A percentile compares a stretch with the other conserved stretches of the same genome.
Evolutionary conservation across 2,113 vertebrate species (phyloP).

Genomic region (Myotis brandtii): DNA sequence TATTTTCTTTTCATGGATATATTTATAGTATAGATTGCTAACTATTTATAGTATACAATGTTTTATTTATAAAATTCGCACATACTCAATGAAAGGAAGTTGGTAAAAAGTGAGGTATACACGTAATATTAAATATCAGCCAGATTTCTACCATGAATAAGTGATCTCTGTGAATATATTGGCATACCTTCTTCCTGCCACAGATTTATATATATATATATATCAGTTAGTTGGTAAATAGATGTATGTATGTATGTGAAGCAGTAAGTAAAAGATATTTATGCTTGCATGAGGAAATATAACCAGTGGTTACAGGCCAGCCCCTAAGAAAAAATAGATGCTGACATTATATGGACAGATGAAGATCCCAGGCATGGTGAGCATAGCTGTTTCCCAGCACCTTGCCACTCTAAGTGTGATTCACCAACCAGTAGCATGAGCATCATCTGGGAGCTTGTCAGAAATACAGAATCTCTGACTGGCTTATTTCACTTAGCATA

Average conservation of each 20-base stretch:
- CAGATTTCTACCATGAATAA: not conserved
- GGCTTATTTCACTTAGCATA: not conserved
- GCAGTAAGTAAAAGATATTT: not conserved
- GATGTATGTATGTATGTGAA: not conserved
- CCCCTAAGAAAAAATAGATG: not conserved
- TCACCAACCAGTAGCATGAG: not conserved
- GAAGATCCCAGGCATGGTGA: not conserved
- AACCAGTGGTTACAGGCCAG: not conserved
- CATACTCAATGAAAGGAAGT: not conserved
- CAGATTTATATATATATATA: not conserved
- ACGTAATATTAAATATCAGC: not conserved
- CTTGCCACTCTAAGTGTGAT: not conserved
- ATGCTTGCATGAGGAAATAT: not conserved
- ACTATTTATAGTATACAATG: not conserved
- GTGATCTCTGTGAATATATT: not conserved
- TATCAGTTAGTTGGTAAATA: not conserved
- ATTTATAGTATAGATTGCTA: not conserved
- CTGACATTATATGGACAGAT: not conserved
- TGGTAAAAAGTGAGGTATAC: not conserved
- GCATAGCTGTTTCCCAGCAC: not conserved
- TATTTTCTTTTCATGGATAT: not conserved
- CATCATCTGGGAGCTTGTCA: not conserved
- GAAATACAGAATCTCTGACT: not conserved
- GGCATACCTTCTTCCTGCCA: not conserved
- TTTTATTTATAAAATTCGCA: conserved; percentile 12